phyloP scores from a whole-genome alignment of 2,797 vertebrate genomes.

The Hoplostethus atlanticus region DNA sequence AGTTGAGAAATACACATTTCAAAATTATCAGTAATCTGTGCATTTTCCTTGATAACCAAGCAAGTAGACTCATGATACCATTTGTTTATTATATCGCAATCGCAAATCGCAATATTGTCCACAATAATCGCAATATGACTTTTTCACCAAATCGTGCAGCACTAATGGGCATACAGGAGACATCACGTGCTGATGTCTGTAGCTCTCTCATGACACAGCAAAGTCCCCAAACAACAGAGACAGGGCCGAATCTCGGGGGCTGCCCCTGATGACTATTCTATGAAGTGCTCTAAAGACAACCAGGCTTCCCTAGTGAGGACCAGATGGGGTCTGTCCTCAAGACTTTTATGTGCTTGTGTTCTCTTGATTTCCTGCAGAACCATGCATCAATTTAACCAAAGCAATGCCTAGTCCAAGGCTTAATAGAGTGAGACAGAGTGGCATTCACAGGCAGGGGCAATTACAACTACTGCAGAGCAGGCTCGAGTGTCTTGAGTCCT shows the following conservation, averaged over 20 bases:
- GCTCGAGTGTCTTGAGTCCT: conserved; percentile 36
- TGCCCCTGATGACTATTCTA: conserved; percentile 34
- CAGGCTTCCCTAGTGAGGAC: conserved; percentile 54
- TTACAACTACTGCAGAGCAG: conserved; percentile 47
- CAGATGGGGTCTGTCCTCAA: conserved; percentile 72
- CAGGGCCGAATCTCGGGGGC: conserved; percentile 30
- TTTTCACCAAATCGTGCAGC: too few relatives aligned
- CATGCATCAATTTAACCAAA: conserved; percentile 54
- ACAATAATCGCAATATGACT: too few relatives aligned
- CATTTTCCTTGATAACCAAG: too few relatives aligned
- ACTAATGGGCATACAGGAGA: too few relatives aligned
- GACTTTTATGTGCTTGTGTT: conserved; percentile 36
- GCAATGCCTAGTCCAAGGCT: conserved; percentile 31
- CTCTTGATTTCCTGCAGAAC: conserved; percentile 63
- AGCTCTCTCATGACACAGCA: conserved; percentile 24
- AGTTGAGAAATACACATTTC: too few relatives aligned
- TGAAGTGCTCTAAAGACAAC: conserved; percentile 54
- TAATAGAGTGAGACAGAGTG: conserved; percentile 65
- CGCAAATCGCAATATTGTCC: too few relatives aligned
- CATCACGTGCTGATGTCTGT: conserved; percentile 22
- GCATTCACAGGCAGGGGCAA: conserved; percentile 50
- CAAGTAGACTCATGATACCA: too few relatives aligned
- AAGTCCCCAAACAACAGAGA: conserved; percentile 26
- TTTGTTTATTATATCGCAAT: too few relatives aligned
- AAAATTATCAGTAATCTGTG: too few relatives aligned